These are phyloP conservation scores for Orgyia antiqua DNA, from an alignment of 2,888 invertebrate genomes.

Conservation along the genomic window DNA sequence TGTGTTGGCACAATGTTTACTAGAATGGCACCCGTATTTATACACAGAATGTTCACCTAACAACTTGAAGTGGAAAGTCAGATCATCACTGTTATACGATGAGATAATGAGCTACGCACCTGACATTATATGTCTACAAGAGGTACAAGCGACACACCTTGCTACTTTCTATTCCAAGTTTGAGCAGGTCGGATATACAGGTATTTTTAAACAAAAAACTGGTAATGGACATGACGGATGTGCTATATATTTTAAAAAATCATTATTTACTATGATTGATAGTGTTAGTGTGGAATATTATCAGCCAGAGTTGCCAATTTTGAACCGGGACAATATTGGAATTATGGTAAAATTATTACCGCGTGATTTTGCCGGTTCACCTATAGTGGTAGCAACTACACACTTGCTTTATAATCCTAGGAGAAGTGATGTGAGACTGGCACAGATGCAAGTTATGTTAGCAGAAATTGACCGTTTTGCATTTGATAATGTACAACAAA, in stretches of 20 bases:
- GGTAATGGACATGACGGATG: constrained; percentile 91
- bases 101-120: constrained; percentile 71
- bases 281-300: constrained; percentile 76
- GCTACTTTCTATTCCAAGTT: constrained; percentile 77
- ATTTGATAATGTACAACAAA: constrained; percentile 37
- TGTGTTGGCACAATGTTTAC: constrained; percentile 89
- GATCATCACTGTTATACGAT: constrained; percentile 70
- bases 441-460: constrained; percentile 90
- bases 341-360: constrained; percentile 86
- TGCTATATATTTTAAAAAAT: constrained; percentile 87
- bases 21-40: constrained; percentile 84
- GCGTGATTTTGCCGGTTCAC: constrained; percentile 56
- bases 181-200: constrained; percentile 81
- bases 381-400: constrained; percentile 92
- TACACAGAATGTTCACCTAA: constrained; percentile 80
- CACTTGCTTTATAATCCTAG: constrained; percentile 96
- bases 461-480: constrained; percentile 90
- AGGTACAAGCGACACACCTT: constrained; percentile 90
- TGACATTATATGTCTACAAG: constrained; percentile 90
- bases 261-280: constrained; percentile 78
- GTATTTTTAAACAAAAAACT: constrained; percentile 90
- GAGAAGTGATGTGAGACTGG: constrained; percentile 92
- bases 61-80: constrained; percentile 83
- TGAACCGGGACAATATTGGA: constrained; percentile 93
- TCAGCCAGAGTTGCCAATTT: constrained; percentile 76